Evolutionary conservation across 1,140 invertebrate genomes (phyloP).

Genomic region (Bombyx mandarina): DNA sequence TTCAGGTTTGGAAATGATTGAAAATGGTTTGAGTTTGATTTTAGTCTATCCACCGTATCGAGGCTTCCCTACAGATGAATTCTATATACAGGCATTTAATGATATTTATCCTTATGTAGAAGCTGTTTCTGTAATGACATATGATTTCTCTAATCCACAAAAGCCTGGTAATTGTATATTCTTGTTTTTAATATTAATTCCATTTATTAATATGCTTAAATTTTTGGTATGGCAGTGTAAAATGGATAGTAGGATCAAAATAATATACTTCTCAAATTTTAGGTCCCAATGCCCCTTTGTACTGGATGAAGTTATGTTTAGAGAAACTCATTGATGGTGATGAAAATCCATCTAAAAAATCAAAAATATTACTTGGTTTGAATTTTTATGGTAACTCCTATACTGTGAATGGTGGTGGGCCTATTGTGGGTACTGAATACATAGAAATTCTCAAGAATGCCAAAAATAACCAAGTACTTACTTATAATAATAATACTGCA

Average conservation of each 20-base stretch:
- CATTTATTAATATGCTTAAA: background rate
- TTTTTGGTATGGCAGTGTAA: no score
- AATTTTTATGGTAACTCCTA: conserved; percentile 97
- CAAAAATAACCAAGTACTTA: conserved; percentile 77
- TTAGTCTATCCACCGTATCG: conserved; percentile 88
- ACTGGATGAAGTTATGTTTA: conserved; percentile 87
- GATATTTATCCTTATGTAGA: conserved; percentile 82
- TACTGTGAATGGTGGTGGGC: conserved; percentile 80
- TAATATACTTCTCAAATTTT: conserved; percentile 12
- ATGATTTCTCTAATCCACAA: conserved; percentile 90
- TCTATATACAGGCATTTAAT: conserved; percentile 84
- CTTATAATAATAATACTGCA: conserved; percentile 82
- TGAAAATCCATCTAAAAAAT: conserved; percentile 70
- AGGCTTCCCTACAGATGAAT: conserved; percentile 78
- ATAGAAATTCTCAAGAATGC: conserved; percentile 77
- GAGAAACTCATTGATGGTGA: conserved; percentile 78
- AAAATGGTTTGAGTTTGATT: conserved; percentile 76
- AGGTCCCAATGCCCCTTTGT: conserved; percentile 88
- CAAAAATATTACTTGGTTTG: conserved; percentile 89
- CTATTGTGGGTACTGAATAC: conserved; percentile 85
- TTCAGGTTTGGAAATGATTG: conserved; percentile 60
- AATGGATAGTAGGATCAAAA: no score
- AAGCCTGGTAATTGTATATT: conserved; percentile 75
- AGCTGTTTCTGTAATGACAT: conserved; percentile 95
- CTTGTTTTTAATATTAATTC: conserved; percentile 19